Evolutionary conservation across 2,888 invertebrate species (phyloP).

Genomic region (Napeogenes inachia): DNA sequence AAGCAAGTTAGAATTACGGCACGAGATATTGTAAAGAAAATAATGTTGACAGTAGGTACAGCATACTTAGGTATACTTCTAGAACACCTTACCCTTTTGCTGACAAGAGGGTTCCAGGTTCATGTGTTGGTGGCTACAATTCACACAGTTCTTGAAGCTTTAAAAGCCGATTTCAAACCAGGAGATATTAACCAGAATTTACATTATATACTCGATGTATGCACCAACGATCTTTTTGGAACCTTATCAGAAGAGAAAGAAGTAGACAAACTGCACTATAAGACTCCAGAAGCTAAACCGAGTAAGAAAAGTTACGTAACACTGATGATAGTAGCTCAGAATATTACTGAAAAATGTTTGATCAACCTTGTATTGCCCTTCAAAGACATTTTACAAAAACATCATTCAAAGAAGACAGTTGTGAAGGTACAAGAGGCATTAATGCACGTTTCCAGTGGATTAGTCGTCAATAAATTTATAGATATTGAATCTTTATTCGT

Average conservation of each 20-base stretch:
- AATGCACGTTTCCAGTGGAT: slow-evolving; percentile 86
- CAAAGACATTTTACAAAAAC: slow-evolving; percentile 85
- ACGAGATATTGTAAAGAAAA: slow-evolving; percentile 94
- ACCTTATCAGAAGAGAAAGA: slow-evolving; percentile 94
- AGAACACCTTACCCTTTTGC: slow-evolving; percentile 86
- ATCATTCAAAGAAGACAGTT: slow-evolving; percentile 88
- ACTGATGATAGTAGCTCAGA: slow-evolving; percentile 87
- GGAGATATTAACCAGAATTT: slow-evolving; percentile 89
- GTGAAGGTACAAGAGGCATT: slow-evolving; percentile 89
- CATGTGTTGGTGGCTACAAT: slow-evolving; percentile 95
- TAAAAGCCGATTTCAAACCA: slow-evolving; percentile 83
- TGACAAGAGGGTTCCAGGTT: slow-evolving; percentile 94
- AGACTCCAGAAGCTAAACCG: slow-evolving; percentile 88
- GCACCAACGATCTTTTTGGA: slow-evolving; percentile 93
- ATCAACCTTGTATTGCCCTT: slow-evolving; percentile 88
- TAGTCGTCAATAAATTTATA: slow-evolving; percentile 89
- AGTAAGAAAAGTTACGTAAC: slow-evolving; percentile 92
- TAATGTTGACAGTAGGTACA: slow-evolving; percentile 90
- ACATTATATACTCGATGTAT: slow-evolving; percentile 87
- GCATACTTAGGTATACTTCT: slow-evolving; percentile 86
- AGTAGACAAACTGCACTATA: slow-evolving; percentile 87
- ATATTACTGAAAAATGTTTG: slow-evolving; percentile 85
- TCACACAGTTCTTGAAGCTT: slow-evolving; percentile 86
- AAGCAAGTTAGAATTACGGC: slow-evolving; percentile 91
- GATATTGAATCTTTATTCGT: slow-evolving; percentile 83